Evolutionary conservation across 2,113 vertebrate species (phyloP).

Genomic region (Xyliphius kryptos): DNA sequence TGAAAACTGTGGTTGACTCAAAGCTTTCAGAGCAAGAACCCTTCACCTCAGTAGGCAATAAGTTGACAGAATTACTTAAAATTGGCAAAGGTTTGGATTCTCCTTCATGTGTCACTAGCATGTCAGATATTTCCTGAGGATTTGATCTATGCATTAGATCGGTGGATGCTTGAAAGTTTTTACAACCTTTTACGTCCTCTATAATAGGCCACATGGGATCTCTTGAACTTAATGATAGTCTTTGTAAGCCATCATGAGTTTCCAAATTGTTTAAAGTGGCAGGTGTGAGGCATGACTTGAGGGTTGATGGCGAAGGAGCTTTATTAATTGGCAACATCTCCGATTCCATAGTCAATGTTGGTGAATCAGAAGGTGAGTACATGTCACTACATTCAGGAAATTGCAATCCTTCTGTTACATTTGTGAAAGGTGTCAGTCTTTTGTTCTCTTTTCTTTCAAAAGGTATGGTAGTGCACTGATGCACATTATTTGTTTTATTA

Average conservation of each 20-base stretch:
- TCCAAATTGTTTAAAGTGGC: slow-evolving; percentile 28
- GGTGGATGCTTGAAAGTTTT: slow-evolving; percentile 7
- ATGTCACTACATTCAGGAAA: slow-evolving; percentile 8
- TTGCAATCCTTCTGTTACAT: background rate
- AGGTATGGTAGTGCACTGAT: slow-evolving; percentile 3
- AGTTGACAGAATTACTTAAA: too few relatives aligned
- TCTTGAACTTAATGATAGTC: slow-evolving; percentile 3
- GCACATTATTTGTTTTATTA: background rate
- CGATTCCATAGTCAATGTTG: background rate
- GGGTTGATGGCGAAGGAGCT: slow-evolving; percentile 35
- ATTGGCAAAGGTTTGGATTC: too few relatives aligned
- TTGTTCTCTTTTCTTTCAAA: slow-evolving; percentile 14
- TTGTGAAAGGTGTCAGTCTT: background rate
- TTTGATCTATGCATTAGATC: background rate
- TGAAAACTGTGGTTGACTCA: background rate
- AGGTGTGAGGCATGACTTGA: slow-evolving; percentile 24
- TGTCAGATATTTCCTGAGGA: too few relatives aligned
- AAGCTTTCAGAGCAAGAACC: background rate
- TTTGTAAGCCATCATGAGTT: background rate
- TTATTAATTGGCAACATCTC: background rate
- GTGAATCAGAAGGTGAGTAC: background rate
- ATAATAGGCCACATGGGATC: slow-evolving; percentile 26
- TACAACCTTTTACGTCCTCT: slow-evolving; percentile 15
- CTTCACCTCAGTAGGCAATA: too few relatives aligned
- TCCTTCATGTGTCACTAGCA: too few relatives aligned